These are phyloP conservation scores for Aphelenchoides besseyi DNA, from an alignment of 1,140 invertebrate species.

Conservation along the genomic window DNA sequence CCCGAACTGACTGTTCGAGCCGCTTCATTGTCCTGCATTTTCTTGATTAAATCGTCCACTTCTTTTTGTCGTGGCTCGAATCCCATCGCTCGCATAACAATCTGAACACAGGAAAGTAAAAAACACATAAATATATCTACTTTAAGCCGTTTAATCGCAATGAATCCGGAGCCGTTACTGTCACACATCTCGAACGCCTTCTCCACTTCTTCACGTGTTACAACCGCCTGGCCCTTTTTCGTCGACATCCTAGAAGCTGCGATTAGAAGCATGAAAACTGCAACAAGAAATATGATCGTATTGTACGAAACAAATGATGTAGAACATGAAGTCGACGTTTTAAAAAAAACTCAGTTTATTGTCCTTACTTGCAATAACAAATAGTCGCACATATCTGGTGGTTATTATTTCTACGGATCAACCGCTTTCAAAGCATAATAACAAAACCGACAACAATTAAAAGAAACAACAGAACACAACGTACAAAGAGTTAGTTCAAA, in stretches of 20 bases:
- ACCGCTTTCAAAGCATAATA: neutral
- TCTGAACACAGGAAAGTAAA: conserved; percentile 15
- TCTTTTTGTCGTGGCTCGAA: conserved; percentile 40
- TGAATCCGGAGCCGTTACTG: conserved; percentile 27
- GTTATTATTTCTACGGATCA: neutral
- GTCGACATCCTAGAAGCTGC: neutral
- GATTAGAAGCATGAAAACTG: neutral
- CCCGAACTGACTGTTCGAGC: conserved; percentile 31
- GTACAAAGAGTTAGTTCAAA: neutral
- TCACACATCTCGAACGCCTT: conserved; percentile 22
- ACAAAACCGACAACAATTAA: neutral
- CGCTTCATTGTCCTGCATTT: conserved; percentile 38
- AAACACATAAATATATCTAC: conserved; percentile 8
- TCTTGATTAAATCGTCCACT: conserved; percentile 23
- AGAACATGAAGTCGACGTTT: neutral
- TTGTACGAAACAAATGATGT: neutral
- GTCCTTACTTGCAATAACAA: neutral
- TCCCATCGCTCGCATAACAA: conserved; percentile 40
- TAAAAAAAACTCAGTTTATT: too few species aligned
- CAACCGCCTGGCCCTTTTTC: neutral
- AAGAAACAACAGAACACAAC: neutral
- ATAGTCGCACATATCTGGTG: neutral
- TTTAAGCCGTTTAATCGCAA: conserved; percentile 31
- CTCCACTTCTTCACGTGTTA: conserved; percentile 20
- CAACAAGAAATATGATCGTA: neutral